Evolutionary conservation across 2,113 vertebrate genomes (phyloP).

Genomic region (Hippocampus mohnikei): DNA sequence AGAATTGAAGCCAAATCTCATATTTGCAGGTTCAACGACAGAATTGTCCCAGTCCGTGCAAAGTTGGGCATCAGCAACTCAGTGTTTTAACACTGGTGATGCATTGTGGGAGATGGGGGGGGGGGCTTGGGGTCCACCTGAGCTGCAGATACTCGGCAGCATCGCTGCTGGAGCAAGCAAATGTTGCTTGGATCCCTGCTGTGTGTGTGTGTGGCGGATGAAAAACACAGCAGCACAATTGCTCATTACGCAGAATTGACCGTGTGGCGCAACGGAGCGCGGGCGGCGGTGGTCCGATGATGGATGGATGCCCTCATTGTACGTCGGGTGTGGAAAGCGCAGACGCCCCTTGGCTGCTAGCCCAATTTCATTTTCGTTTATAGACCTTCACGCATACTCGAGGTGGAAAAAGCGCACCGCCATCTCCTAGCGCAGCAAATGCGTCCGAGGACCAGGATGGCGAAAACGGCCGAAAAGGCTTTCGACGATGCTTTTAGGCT

Average conservation of each 20-base stretch:
- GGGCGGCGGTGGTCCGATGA: conserved; percentile 41
- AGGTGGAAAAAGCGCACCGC: not conserved
- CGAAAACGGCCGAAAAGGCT: not conserved
- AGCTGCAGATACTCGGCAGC: not conserved
- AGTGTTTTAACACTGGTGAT: not conserved
- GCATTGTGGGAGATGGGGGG: not conserved
- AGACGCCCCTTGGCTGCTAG: conserved; percentile 13
- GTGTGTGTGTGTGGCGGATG: conserved; percentile 13
- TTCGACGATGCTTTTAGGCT: not conserved
- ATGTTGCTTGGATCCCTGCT: not conserved
- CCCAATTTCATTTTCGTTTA: not conserved
- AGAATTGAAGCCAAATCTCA: too few relatives aligned
- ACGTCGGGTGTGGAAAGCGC: conserved; percentile 21
- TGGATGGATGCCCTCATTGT: conserved; percentile 35
- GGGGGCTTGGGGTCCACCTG: not conserved
- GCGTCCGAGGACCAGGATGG: not conserved
- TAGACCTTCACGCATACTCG: conserved; percentile 2
- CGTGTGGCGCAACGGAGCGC: conserved; percentile 32
- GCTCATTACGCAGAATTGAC: conserved; percentile 51
- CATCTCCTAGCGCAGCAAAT: not conserved
- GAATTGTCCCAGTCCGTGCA: not conserved
- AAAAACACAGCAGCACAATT: conserved; percentile 26
- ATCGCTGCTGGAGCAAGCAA: not conserved
- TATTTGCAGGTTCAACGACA: not conserved
- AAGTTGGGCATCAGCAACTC: too few relatives aligned